Evolutionary conservation across 2,888 invertebrate species (phyloP).

Genomic region (Meteorus colon): DNA sequence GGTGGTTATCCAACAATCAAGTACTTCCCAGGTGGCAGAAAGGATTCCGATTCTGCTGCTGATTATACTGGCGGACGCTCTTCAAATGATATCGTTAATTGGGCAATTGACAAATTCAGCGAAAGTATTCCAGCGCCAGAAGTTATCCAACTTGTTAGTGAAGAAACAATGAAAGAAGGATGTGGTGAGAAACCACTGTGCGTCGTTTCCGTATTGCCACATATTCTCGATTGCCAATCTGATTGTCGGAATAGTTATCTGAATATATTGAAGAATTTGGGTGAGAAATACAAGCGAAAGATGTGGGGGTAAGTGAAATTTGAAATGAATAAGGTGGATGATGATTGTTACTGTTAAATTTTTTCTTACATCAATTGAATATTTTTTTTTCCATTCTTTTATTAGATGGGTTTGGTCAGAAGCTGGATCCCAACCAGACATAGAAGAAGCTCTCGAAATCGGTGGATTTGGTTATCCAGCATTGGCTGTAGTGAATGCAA

Average conservation of each 20-base stretch:
- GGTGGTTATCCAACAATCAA: conserved; percentile 98
- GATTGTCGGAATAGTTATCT: conserved; percentile 93
- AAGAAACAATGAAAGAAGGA: conserved; percentile 79
- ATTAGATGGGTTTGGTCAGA: conserved; percentile 95
- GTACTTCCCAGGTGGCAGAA: conserved; percentile 86
- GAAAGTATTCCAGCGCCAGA: conserved; percentile 95
- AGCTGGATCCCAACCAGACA: conserved; percentile 86
- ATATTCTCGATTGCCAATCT: conserved; percentile 96
- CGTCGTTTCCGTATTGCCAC: conserved; percentile 92
- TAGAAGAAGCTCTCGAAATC: conserved; percentile 93
- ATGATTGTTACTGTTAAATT: background rate
- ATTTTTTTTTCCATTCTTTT: conserved; percentile 45
- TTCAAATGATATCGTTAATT: conserved; percentile 90
- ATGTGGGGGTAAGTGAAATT: conserved; percentile 86
- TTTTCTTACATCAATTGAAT: background rate
- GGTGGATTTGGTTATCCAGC: conserved; percentile 99
- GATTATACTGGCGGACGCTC: conserved; percentile 97
- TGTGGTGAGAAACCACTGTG: conserved; percentile 94
- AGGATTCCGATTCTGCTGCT: conserved; percentile 79
- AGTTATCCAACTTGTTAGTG: conserved; percentile 80
- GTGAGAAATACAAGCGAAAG: conserved; percentile 94
- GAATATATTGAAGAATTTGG: conserved; percentile 81
- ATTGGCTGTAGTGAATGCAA: conserved; percentile 95
- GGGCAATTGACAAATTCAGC: conserved; percentile 89
- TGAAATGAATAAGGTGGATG: too few species aligned